Base-by-base conservation (phyloP, 2,888 invertebrate species). In the Keiferia lycopersicella region DNA sequence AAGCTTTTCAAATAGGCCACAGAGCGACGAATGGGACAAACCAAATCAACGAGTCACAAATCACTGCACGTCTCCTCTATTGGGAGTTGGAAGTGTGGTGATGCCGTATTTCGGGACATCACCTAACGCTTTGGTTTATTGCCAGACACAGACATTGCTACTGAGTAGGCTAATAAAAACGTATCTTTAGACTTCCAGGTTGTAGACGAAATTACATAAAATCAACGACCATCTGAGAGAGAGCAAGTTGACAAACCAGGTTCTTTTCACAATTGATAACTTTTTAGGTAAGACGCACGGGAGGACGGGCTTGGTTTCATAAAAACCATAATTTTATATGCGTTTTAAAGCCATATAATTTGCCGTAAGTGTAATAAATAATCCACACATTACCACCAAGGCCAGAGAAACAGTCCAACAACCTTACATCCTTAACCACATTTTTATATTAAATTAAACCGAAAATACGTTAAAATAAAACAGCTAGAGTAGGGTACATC, bases 31-130 rank as follows among this genome's bases (percentile, higher is more conserved):
- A 39, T 38, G 58, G 58, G 18, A 39, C 18, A 39, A 34, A 39
- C 38, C 58, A 38, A 58, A 16, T 38, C 58, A 20, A 39, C 38
- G 58, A 12, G 39, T 38, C 58, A 39, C 34, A 38, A 58, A 58
- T 58, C 58, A 58, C 53, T 22, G 38, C 58, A 20, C 18, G 39
- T 58, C 34, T 0, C 26, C 22, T 6, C 26, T 22, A 53, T 53
- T 22, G 51, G 51, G 51, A 53, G 22, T 53, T 22, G 51, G 51
- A 26, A 53, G 22, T 53, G 22, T 22, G 51, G 22, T 53, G 51
- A 53, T 26, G 20, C 51, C 20, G 51, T 14, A 11, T 20, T 45
- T 50, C 14, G 22, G 51, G 12, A 22, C 14, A 12, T 14, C 10
- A 22, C 26, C 22, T 53, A 53, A 53, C 45, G n/a, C 45, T 1